These are phyloP conservation scores for Dolichomitus sp. DNA, from an alignment of 2,888 invertebrate species.

Conservation along the genomic window DNA sequence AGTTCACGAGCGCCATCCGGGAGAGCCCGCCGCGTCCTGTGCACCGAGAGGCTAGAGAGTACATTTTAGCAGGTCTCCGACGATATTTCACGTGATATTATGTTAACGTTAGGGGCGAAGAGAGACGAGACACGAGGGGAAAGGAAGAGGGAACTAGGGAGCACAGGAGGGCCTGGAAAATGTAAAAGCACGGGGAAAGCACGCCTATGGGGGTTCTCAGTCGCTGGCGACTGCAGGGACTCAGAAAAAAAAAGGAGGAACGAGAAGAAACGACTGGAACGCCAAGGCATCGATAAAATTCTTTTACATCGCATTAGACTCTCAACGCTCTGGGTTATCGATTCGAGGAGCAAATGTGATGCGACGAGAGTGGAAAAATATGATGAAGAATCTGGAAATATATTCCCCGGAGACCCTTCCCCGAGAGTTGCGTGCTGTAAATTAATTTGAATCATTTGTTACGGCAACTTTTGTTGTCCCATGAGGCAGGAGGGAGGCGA, in stretches of 20 bases:
- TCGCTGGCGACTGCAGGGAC: conserved; percentile 11
- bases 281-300: conserved; percentile 75
- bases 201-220: conserved; percentile 32
- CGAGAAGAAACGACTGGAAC: conserved; percentile 20
- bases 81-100: conserved; percentile 71
- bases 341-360: conserved; percentile 36
- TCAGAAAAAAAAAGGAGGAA: conserved; percentile 41
- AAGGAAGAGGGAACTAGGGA: background rate
- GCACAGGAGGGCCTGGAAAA: conserved; percentile 56
- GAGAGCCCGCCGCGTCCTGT: background rate
- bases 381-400: conserved; percentile 31
- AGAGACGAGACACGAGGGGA: background rate
- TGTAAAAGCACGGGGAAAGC: conserved; percentile 50
- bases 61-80: conserved; percentile 58
- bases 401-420: conserved; percentile 9
- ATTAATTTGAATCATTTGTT: conserved; percentile 50
- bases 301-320: conserved; percentile 76
- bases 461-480: conserved; percentile 7
- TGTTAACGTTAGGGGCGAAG: conserved; percentile 67
- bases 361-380: background rate
- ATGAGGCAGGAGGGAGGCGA: conserved; percentile 6
- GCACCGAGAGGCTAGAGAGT: conserved; percentile 17
- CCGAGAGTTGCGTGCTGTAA: conserved; percentile 23
- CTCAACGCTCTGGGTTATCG: conserved; percentile 62
- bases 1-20: conserved; percentile 49